Conservation (phyloP, 2,797 vertebrate genomes). For the Scarus forsteni region DNA sequence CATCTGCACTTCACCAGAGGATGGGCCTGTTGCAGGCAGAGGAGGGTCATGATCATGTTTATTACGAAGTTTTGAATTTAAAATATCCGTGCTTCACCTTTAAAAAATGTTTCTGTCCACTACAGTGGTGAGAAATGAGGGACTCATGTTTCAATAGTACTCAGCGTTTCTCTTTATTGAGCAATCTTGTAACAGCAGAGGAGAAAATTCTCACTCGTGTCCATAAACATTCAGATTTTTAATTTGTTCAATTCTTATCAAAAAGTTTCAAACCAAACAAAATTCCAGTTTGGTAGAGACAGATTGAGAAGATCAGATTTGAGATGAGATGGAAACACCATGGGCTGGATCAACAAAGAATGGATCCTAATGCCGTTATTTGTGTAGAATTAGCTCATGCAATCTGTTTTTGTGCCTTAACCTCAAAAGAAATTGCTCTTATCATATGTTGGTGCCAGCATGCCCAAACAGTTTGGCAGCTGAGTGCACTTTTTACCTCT, state of each 20-base stretch:
- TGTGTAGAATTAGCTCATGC: no score
- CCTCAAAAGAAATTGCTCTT: no score
- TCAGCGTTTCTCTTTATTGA: background rate
- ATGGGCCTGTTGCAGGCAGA: background rate
- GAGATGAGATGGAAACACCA: no score
- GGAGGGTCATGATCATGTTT: background rate
- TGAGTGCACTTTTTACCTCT: no score
- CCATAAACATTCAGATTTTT: background rate
- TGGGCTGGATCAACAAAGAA: no score
- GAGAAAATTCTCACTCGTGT: background rate
- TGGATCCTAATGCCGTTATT: no score
- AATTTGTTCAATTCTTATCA: background rate
- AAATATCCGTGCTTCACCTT: background rate
- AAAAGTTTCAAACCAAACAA: background rate
- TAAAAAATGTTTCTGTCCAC: background rate
- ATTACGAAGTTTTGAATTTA: background rate
- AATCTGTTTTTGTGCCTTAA: no score
- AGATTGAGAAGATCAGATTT: background rate
- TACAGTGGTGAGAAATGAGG: background rate
- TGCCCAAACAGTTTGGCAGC: no score
- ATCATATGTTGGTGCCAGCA: no score
- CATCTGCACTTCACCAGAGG: constrained; percentile 12
- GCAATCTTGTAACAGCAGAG: background rate
- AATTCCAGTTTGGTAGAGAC: background rate
- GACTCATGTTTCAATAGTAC: background rate